These are phyloP conservation scores for Holothuria leucospilota DNA, from an alignment of 53 echinoderm and acorn worm species.

Conservation along the genomic window DNA sequence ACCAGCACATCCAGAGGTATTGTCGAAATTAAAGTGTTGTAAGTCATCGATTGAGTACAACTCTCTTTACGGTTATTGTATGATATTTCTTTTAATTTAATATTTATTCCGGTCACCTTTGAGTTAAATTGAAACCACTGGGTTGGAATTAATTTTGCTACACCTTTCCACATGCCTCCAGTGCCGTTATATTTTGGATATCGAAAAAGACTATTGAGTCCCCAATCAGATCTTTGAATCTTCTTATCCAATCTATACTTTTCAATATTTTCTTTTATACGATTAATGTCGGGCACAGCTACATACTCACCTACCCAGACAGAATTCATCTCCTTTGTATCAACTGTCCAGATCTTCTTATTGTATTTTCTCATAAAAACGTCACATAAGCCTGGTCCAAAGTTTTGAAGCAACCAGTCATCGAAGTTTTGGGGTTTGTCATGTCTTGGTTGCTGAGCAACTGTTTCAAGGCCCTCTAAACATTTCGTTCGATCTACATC, in stretches of 20 bases:
- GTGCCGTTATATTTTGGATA: constrained; percentile 59
- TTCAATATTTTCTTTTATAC: constrained; percentile 41
- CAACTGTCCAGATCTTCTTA: constrained; percentile 54
- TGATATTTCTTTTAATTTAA: constrained; percentile 12
- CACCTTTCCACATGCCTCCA: constrained; percentile 46
- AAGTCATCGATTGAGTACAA: background rate
- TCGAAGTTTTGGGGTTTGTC: constrained; percentile 50
- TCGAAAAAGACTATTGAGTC: constrained; percentile 42
- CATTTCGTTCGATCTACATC: constrained; percentile 45
- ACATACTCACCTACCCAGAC: constrained; percentile 56
- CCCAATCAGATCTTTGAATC: constrained; percentile 41
- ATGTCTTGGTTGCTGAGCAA: background rate
- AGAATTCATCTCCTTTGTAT: constrained; percentile 53
- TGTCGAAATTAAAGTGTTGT: constrained; percentile 45
- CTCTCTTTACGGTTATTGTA: background rate
- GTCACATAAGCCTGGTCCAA: constrained; percentile 49
- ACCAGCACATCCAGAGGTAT: constrained; percentile 43
- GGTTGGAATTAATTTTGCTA: constrained; percentile 36
- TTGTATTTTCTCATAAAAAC: constrained; percentile 69
- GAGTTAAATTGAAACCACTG: constrained; percentile 56
- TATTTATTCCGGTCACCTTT: constrained; percentile 36
- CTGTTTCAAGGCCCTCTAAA: constrained; percentile 39
- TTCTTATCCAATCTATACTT: background rate
- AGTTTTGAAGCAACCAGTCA: constrained; percentile 53
- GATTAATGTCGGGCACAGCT: constrained; percentile 52